Percentiles rank a stretch among this genome's conserved stretches.
Conservation (phyloP, 2,113 vertebrate species). For the Mastomys natalensis region DNA sequence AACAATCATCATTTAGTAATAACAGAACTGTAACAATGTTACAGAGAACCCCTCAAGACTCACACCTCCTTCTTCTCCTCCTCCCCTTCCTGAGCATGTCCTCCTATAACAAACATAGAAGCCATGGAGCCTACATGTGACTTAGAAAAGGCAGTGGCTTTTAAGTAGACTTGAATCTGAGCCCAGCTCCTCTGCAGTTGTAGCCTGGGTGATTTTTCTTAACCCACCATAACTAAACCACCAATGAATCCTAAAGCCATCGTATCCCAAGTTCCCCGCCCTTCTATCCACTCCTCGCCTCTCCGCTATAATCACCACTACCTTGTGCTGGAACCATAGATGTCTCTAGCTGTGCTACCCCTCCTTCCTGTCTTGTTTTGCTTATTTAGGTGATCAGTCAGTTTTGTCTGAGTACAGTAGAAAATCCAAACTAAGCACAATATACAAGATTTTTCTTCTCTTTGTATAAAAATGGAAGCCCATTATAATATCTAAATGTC, state of each 20-base stretch:
- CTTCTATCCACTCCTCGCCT: background rate
- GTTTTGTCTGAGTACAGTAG: background rate
- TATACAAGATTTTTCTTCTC: background rate
- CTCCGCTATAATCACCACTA: background rate
- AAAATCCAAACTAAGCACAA: slow-evolving; percentile 19
- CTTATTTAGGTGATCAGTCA: background rate
- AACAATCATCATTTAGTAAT: background rate
- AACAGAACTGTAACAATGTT: background rate
- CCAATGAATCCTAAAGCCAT: background rate
- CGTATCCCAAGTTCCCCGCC: background rate
- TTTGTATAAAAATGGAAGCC: background rate
- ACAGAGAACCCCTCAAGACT: background rate
- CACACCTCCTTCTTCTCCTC: background rate
- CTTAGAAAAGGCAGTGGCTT: background rate
- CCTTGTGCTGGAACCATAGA: background rate
- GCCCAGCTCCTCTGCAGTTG: background rate
- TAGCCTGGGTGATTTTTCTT: background rate
- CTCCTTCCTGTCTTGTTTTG: background rate
- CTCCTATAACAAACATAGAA: background rate
- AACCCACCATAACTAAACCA: background rate
- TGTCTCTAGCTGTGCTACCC: background rate
- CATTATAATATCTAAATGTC: slow-evolving; percentile 29
- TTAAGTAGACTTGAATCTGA: background rate
- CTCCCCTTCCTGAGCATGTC: background rate
- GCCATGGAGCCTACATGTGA: background rate